Percentiles rank a stretch among this genome's conserved stretches.
These are phyloP conservation scores for Nemoura dubitans DNA, from an alignment of 2,888 invertebrate species.

Conservation along the genomic window DNA sequence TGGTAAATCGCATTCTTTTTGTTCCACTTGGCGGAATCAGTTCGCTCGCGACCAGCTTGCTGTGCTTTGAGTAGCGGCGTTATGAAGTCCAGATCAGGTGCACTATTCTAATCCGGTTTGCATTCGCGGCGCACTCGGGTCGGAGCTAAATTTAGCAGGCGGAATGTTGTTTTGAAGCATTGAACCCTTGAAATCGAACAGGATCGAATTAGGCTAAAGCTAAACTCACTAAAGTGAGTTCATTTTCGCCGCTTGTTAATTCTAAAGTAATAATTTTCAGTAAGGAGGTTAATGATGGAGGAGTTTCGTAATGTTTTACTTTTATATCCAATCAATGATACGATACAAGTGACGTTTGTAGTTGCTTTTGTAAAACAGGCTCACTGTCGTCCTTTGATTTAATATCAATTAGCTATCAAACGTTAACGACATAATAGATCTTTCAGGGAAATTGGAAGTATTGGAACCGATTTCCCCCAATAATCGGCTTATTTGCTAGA, in stretches of 20 bases:
- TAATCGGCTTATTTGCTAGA: not conserved
- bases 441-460: not conserved
- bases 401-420: too few relatives aligned
- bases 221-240: not conserved
- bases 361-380: too few relatives aligned
- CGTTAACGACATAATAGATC: too few relatives aligned
- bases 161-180: constrained; percentile 2
- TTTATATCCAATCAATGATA: not conserved
- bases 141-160: not conserved
- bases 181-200: constrained; percentile 7
- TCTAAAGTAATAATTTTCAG: not conserved
- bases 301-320: not conserved
- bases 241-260: not conserved
- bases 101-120: not conserved
- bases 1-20: too few relatives aligned
- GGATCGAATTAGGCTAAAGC: not conserved
- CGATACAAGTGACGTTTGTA: not conserved
- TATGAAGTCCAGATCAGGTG: not conserved
- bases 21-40: too few relatives aligned
- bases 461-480: not conserved
- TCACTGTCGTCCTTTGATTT: not conserved
- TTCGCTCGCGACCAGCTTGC: too few relatives aligned
- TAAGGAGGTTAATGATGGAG: not conserved
- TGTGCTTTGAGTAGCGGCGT: not conserved
- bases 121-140: not conserved